Evolutionary conservation across 2,113 vertebrate genomes (phyloP).

Genomic region (Chaetura pelagica): DNA sequence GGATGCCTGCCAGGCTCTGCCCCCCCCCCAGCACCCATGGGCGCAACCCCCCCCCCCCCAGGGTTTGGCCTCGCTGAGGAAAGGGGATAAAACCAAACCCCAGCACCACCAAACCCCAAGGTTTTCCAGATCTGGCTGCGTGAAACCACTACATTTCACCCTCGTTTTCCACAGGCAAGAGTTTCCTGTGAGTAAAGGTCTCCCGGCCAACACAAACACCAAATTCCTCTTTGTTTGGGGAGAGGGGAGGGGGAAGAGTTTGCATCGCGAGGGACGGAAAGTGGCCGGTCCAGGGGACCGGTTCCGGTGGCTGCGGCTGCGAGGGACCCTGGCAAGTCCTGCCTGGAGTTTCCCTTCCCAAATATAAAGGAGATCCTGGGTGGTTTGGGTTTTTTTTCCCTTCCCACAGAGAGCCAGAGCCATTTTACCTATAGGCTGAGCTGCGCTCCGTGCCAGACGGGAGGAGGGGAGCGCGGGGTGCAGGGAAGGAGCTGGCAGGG

Average conservation of each 20-base stretch:
- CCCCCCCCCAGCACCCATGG: not conserved
- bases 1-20: not conserved
- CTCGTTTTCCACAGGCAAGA: not conserved
- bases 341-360: not conserved
- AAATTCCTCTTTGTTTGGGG: constrained; percentile 51
- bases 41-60: not conserved
- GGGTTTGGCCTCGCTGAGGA: not conserved
- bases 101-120: too few species aligned
- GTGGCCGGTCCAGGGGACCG: not conserved
- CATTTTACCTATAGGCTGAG: constrained; percentile 44
- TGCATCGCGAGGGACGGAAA: not conserved
- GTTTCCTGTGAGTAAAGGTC: constrained; percentile 51
- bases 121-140: not conserved
- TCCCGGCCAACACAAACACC: constrained; percentile 38
- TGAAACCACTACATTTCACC: not conserved
- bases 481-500: not conserved
- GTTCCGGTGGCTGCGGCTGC: not conserved
- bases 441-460: not conserved
- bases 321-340: not conserved
- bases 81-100: not conserved
- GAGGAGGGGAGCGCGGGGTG: not conserved
- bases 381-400: not conserved
- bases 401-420: constrained; percentile 3
- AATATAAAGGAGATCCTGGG: not conserved
- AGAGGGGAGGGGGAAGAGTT: not conserved